Percentiles rank a stretch among this genome's conserved stretches.
Evolutionary conservation across 1,140 invertebrate species (phyloP).

Genomic region (Alviniconcha marisindica): DNA sequence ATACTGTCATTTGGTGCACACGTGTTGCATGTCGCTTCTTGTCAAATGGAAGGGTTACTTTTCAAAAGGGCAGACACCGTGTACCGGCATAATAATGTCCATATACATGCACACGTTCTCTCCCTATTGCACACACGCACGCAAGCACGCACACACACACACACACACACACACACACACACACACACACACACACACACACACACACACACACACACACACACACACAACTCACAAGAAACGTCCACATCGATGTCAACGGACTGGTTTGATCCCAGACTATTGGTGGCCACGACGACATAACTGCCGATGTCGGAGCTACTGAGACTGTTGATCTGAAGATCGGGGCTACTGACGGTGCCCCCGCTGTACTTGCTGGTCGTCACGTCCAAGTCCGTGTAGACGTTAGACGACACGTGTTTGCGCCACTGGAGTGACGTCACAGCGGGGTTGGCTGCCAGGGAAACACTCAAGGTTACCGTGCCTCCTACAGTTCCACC

Average conservation of each 20-base stretch:
- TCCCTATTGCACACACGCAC: constrained; percentile 1
- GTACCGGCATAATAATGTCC: no score
- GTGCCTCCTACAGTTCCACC: background rate
- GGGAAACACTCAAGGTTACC: constrained; percentile 1
- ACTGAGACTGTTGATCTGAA: background rate
- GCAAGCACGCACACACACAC: background rate
- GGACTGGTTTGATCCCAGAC: background rate
- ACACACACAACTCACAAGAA: constrained; percentile 13
- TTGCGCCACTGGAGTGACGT: constrained; percentile 9
- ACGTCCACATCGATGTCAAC: background rate
- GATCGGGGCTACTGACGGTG: background rate
- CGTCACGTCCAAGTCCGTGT: background rate
- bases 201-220: background rate
- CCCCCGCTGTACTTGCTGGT: constrained; percentile 1
- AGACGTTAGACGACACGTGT: background rate
- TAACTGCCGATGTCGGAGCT: background rate
- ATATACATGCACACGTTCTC: no score
- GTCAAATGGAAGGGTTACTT: no score
- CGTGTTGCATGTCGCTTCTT: no score
- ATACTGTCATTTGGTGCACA: no score
- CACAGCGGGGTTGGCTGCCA: constrained; percentile 10
- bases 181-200: background rate
- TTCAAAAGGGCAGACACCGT: no score
- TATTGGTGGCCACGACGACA: constrained; percentile 1
- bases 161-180: background rate